Evolutionary conservation across 2,888 invertebrate genomes (phyloP), one percentile per base, ranked within the genome.

Genomic region (Eupithecia abbreviata): DNA sequence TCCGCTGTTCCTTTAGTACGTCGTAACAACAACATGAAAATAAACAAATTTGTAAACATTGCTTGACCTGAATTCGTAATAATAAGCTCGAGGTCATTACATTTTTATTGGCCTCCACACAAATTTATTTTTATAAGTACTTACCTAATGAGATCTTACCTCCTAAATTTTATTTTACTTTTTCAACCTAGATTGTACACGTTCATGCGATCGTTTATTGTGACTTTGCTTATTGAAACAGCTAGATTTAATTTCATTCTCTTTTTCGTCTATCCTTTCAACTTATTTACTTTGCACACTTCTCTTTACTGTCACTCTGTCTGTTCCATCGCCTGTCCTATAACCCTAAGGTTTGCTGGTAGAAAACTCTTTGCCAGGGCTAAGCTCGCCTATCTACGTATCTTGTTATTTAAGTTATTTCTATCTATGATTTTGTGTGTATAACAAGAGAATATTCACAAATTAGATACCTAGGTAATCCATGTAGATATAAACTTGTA

Each of bases 51-150:
- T 71, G 71, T 58, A 74, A 69, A 65, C 73, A 76, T 70, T 62
- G 55, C 75, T 76, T 74, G 76, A 78, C 79, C 77, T 78, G 75
- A 74, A 78, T 77, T 73, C 71, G 73, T 75, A 72, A 71, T 78
- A 78, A 76, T 79, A 73, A 75, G 75, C 73, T 71, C 49, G 30
- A 75, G 75, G 74, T 68, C 71, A 76, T 75, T 80, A 76, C 74
- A 68, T 71, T 79, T 80, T 80, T 77, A 80, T 73, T 80, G 73
- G 70, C 71, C 41, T 71, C 74, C 71, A 74, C 47, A 77, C 72
- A 71, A 73, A 71, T 72, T 77, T 73, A 55, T 77, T 55, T 71
- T 68, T 74, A 69, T 71, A 43, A 67, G 67, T 41, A 67, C 42
- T 67, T 43, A 77, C 72, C 49, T 71, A 66, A 74, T 65, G 73